Evolutionary conservation across 2,113 vertebrate species (phyloP).

Genomic region (Oryctolagus cuniculus): mOryCun1.1 NC_091449.1:56057001-56057500

Average conservation of each 20-base stretch:
- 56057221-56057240: neutral
- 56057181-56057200: neutral
- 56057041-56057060: neutral
- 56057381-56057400: conserved; percentile 27
- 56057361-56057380: neutral
- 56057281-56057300: neutral
- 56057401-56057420: neutral
- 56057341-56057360: conserved; percentile 13
- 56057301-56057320: neutral
- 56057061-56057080: neutral
- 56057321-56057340: neutral
- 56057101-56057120: neutral
- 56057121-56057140: neutral
- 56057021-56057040: neutral
- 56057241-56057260: neutral
- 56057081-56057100: neutral
- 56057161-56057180: neutral
- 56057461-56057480: neutral
- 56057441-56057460: neutral
- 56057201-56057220: neutral
- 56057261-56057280: neutral
- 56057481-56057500: neutral
- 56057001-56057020: neutral
- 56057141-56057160: neutral
- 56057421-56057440: neutral